These are phyloP conservation scores for Diadophis punctatus DNA, from an alignment of 2,113 vertebrate genomes.

Conservation along the genomic window DNA sequence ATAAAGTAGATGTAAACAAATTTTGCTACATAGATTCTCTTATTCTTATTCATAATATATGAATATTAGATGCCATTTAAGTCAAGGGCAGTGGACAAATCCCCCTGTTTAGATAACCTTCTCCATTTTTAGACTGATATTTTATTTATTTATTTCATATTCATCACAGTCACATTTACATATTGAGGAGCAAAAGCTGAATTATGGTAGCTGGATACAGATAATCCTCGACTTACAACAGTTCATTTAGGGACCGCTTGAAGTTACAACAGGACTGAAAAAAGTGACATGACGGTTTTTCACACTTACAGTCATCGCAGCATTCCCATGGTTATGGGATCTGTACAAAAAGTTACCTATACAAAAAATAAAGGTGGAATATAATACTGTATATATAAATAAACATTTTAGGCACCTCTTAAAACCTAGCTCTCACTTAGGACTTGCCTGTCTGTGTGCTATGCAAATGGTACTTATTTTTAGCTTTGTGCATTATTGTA, in stretches of 20 bases:
- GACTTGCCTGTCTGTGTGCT: not conserved
- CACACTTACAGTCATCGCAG: not conserved
- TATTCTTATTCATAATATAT: too few species aligned
- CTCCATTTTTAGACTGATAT: not conserved
- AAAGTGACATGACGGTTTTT: not conserved
- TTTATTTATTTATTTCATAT: not conserved
- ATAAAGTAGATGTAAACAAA: not conserved
- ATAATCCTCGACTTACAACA: not conserved
- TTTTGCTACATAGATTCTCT: not conserved
- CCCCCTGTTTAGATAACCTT: too few species aligned
- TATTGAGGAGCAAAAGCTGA: not conserved
- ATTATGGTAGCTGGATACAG: too few species aligned
- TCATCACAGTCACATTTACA: not conserved
- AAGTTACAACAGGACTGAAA: not conserved
- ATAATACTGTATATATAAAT: not conserved
- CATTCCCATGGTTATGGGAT: not conserved
- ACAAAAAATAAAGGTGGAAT: not conserved
- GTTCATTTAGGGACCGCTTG: not conserved
- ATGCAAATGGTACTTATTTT: not conserved
- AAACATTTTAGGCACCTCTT: not conserved
- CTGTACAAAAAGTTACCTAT: not conserved
- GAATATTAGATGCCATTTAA: too few species aligned
- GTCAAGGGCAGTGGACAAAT: too few species aligned
- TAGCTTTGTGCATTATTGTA: not conserved
- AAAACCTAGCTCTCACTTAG: not conserved